Percentiles rank a stretch among this genome's conserved stretches.
phyloP scores from a whole-genome alignment of 2,797 vertebrate species.

The Sebastes itinus region DNA sequence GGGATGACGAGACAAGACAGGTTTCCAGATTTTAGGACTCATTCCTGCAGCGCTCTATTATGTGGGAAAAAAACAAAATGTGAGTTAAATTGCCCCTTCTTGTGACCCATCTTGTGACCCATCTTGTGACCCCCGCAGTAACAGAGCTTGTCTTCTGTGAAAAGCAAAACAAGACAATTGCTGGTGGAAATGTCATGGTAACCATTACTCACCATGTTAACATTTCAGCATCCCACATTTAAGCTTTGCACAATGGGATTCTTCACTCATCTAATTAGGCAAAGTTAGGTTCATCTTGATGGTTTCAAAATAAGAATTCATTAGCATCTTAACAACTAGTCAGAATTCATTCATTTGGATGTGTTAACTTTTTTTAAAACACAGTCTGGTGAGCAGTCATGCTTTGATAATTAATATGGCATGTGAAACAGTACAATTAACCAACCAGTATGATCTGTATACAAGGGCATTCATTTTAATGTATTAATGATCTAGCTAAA shows the following conservation, averaged over 20 bases:
- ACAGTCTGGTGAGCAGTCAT: neutral
- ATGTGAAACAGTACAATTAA: neutral
- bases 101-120: neutral
- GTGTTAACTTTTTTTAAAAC: neutral
- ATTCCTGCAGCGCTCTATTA: neutral
- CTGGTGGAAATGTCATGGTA: neutral
- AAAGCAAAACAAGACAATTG: neutral
- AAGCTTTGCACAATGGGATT: neutral
- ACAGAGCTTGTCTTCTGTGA: constrained; percentile 19
- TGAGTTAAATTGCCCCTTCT: neutral
- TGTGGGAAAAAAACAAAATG: neutral
- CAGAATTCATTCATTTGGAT: neutral
- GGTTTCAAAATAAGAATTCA: neutral
- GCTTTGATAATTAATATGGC: neutral
- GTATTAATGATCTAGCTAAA: neutral
- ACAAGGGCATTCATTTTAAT: neutral
- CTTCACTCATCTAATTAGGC: neutral
- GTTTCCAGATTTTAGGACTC: neutral
- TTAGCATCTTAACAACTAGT: neutral
- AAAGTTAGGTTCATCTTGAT: neutral
- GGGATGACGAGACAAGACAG: neutral
- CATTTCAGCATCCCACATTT: neutral
- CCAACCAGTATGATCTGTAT: neutral
- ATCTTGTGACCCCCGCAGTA: neutral
- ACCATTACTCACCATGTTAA: neutral